Evolutionary conservation across 2,888 invertebrate genomes (phyloP).

Genomic region (Pomacea canaliculata): DNA sequence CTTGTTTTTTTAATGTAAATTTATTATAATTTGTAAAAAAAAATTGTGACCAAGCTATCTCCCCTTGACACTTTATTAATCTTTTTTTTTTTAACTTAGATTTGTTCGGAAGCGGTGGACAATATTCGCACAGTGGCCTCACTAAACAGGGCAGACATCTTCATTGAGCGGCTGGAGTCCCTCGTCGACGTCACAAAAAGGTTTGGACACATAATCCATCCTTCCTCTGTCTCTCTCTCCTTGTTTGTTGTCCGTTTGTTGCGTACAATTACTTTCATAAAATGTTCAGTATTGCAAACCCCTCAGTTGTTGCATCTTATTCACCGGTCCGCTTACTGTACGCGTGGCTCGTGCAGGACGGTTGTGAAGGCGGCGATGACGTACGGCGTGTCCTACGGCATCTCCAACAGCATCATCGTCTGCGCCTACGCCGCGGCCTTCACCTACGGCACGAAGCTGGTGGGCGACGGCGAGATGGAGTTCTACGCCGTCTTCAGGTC

Average conservation of each 20-base stretch:
- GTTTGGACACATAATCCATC: conserved; percentile 19
- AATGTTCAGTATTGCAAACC: no score
- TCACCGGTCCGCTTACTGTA: no score
- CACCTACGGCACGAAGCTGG: conserved; percentile 72
- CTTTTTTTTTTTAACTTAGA: conserved; percentile 34
- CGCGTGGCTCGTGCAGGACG: no score
- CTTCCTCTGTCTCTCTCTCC: no score
- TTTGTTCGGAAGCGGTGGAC: conserved; percentile 69
- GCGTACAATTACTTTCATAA: no score
- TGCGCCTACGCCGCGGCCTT: conserved; percentile 74
- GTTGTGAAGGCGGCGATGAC: conserved; percentile 36
- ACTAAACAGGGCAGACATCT: conserved; percentile 67
- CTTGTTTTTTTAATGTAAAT: no score
- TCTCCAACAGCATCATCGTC: conserved; percentile 72
- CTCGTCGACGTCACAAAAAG: conserved; percentile 66
- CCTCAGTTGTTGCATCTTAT: no score
- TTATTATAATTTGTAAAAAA: no score
- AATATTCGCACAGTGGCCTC: conserved; percentile 70
- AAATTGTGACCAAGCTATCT: no score
- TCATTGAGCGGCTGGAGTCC: conserved; percentile 62
- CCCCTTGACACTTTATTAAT: no score
- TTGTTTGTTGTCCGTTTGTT: no score
- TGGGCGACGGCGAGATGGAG: conserved; percentile 68
- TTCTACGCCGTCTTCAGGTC: conserved; percentile 48
- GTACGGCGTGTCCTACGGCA: conserved; percentile 65